phyloP scores from a whole-genome alignment of 2,888 invertebrate genomes.

The Scaptomyza polygonia region DNA sequence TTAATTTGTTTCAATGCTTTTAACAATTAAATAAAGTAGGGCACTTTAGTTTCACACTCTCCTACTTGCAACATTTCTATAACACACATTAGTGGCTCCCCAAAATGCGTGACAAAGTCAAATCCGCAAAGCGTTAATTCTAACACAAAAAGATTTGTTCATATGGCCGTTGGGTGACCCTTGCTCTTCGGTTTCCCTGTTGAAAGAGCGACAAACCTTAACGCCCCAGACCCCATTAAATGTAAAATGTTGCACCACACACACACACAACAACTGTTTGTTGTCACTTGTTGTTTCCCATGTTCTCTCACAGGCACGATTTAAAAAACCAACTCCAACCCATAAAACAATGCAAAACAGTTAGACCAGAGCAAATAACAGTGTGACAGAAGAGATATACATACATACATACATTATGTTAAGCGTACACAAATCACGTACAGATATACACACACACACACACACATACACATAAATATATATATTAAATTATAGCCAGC shows the following conservation, averaged over 20 bases:
- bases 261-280: conserved; percentile 38
- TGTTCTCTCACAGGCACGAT: conserved; percentile 56
- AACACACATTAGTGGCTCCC: conserved; percentile 24
- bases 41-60: conserved; percentile 37
- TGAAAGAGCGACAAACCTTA: conserved; percentile 35
- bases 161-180: conserved; percentile 41
- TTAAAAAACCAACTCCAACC: conserved; percentile 56
- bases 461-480: too few species aligned
- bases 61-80: conserved; percentile 15
- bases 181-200: conserved; percentile 10
- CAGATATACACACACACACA: background rate
- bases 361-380: conserved; percentile 68
- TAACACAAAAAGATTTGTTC: conserved; percentile 26
- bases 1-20: conserved; percentile 53
- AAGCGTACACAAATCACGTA: conserved; percentile 6
- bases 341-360: conserved; percentile 81
- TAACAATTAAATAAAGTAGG: conserved; percentile 63
- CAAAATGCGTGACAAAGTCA: conserved; percentile 44
- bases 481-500: conserved; percentile 63
- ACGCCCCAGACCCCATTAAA: conserved; percentile 63
- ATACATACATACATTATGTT: conserved; percentile 12
- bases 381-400: conserved; percentile 19
- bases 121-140: conserved; percentile 57
- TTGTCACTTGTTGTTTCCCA: conserved; percentile 63
- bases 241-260: conserved; percentile 75